A percentile compares a stretch with the other conserved stretches of the same genome.
These are phyloP conservation scores for Polyploca ridens DNA, from an alignment of 2,888 invertebrate species.

Conservation along the genomic window DNA sequence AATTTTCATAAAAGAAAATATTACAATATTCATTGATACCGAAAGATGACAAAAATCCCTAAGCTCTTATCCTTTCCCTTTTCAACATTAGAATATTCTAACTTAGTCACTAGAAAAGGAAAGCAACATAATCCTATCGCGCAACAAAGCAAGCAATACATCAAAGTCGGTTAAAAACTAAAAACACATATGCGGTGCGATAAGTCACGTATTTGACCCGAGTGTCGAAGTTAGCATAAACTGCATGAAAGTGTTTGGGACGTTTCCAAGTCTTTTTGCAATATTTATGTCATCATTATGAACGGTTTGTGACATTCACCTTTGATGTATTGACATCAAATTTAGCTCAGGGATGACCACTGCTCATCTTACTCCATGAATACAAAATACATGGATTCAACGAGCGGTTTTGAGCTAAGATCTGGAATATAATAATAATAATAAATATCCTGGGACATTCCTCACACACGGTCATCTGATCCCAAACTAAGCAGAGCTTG, in stretches of 20 bases:
- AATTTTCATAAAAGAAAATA: too few species aligned
- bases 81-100: too few species aligned
- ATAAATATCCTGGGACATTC: too few species aligned
- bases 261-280: slow-evolving; percentile 1
- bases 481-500: too few species aligned
- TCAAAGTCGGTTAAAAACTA: slow-evolving; percentile 1
- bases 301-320: background rate
- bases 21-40: too few species aligned
- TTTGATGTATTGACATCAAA: background rate
- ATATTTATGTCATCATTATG: background rate
- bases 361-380: too few species aligned
- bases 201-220: slow-evolving; percentile 4
- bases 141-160: background rate
- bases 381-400: too few species aligned
- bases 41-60: too few species aligned
- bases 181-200: background rate
- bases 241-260: background rate
- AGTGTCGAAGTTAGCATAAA: background rate
- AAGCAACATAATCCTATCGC: background rate
- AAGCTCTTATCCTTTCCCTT: too few species aligned
- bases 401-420: too few species aligned
- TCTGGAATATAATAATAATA: too few species aligned
- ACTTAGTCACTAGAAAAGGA: background rate
- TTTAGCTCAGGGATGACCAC: background rate
- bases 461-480: too few species aligned